Evolutionary conservation across 2,113 vertebrate genomes (phyloP).

Genomic region (Plectropomus leopardus): DNA sequence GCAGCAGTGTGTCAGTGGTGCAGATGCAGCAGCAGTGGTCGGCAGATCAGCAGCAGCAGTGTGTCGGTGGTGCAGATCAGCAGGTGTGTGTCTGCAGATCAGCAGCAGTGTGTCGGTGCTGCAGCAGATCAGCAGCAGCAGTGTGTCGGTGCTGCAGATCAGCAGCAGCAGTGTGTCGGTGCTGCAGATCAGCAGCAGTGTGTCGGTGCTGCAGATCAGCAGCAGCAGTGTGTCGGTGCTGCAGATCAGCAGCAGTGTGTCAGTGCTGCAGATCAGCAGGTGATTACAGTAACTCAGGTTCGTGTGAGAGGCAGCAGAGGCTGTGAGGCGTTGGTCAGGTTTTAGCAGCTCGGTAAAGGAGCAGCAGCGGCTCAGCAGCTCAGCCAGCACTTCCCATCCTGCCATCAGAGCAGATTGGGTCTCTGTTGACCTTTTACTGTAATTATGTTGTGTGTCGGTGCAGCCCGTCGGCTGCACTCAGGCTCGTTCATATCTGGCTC

Average conservation of each 20-base stretch:
- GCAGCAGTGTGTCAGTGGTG: too few relatives aligned
- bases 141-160: too few relatives aligned
- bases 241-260: neutral
- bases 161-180: too few relatives aligned
- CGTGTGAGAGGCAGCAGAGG: neutral
- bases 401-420: conserved; percentile 62
- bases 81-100: too few relatives aligned
- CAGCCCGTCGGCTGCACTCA: conserved; percentile 35
- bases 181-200: too few relatives aligned
- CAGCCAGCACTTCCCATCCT: conserved; percentile 39
- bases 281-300: neutral
- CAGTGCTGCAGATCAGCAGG: neutral
- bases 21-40: too few relatives aligned
- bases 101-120: too few relatives aligned
- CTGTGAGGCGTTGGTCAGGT: neutral
- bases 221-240: neutral
- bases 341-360: conserved; percentile 19
- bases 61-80: too few relatives aligned
- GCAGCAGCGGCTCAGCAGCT: conserved; percentile 37
- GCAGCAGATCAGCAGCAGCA: too few relatives aligned
- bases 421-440: conserved; percentile 69
- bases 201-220: too few relatives aligned
- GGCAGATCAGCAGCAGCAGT: too few relatives aligned
- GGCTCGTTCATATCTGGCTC: conserved; percentile 38
- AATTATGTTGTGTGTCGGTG: conserved; percentile 64